Evolutionary conservation across 2,797 vertebrate genomes (phyloP).

Genomic region (Loriculus beryllinus): DNA sequence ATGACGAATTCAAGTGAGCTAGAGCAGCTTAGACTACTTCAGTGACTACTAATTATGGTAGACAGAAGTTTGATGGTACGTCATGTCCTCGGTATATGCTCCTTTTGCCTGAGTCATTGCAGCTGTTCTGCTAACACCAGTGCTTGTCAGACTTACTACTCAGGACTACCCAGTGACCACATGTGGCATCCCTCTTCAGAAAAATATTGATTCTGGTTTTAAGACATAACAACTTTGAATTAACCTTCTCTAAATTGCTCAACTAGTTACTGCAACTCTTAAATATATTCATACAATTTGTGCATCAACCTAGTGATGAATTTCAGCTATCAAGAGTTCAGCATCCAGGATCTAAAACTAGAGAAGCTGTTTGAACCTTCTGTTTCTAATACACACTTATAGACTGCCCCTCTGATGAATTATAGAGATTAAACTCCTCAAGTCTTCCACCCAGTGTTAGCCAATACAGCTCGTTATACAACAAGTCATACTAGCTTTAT

Average conservation of each 20-base stretch:
- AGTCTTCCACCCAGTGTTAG: not conserved
- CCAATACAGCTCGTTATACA: not conserved
- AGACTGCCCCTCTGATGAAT: not conserved
- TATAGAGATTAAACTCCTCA: not conserved
- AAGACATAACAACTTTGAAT: not conserved
- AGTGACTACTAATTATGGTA: not conserved
- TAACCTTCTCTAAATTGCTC: not conserved
- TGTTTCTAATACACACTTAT: not conserved
- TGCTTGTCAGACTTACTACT: not conserved
- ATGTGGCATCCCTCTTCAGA: not conserved
- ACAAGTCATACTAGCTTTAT: not conserved
- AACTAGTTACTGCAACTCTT: not conserved
- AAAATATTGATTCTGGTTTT: not conserved
- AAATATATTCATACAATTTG: not conserved
- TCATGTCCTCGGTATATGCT: not conserved
- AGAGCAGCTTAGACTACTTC: not conserved
- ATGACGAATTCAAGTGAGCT: not conserved
- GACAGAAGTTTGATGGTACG: not conserved
- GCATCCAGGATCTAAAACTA: not conserved
- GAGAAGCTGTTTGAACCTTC: not conserved
- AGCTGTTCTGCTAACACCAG: rapidly evolving
- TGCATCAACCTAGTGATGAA: not conserved
- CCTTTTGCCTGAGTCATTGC: not conserved
- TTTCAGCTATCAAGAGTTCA: not conserved
- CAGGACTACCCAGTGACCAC: not conserved